phyloP scores from a whole-genome alignment of 2,797 vertebrate genomes.

The Bradypus variegatus region DNA sequence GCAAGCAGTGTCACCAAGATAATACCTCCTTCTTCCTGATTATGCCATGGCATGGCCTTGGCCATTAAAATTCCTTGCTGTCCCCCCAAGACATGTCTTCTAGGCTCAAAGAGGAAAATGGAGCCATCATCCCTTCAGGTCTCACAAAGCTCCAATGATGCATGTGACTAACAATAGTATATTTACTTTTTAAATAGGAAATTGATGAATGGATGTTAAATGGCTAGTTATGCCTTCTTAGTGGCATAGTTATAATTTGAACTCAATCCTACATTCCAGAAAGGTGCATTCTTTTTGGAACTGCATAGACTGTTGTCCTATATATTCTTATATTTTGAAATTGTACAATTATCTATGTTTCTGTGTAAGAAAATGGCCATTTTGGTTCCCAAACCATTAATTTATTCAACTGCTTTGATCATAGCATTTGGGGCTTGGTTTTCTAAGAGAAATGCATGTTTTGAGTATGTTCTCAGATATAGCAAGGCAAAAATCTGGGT shows the following conservation, averaged over 20 bases:
- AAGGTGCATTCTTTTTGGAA: slow-evolving; percentile 18
- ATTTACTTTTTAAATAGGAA: background rate
- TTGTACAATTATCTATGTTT: slow-evolving; percentile 64
- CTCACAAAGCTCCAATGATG: background rate
- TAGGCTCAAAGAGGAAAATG: background rate
- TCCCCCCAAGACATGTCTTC: background rate
- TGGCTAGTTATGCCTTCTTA: background rate
- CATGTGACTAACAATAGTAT: background rate
- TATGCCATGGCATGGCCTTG: background rate
- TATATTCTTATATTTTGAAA: slow-evolving; percentile 61
- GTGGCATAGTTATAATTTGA: background rate
- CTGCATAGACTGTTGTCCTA: background rate
- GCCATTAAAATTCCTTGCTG: background rate
- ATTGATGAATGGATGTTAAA: background rate
- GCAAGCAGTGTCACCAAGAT: background rate
- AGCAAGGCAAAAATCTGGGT: slow-evolving; percentile 46
- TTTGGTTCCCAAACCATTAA: slow-evolving; percentile 70
- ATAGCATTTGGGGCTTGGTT: slow-evolving; percentile 50
- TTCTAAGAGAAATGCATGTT: slow-evolving; percentile 64
- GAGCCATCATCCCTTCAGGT: background rate
- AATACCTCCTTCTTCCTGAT: background rate
- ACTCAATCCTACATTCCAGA: background rate
- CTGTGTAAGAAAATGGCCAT: slow-evolving; percentile 70
- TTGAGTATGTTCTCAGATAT: slow-evolving; percentile 65
- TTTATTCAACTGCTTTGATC: slow-evolving; percentile 64